A percentile compares a stretch with the other conserved stretches of the same genome.
phyloP scores from a whole-genome alignment of 2,888 invertebrate genomes.

The Sinhomidia bicolor region DNA sequence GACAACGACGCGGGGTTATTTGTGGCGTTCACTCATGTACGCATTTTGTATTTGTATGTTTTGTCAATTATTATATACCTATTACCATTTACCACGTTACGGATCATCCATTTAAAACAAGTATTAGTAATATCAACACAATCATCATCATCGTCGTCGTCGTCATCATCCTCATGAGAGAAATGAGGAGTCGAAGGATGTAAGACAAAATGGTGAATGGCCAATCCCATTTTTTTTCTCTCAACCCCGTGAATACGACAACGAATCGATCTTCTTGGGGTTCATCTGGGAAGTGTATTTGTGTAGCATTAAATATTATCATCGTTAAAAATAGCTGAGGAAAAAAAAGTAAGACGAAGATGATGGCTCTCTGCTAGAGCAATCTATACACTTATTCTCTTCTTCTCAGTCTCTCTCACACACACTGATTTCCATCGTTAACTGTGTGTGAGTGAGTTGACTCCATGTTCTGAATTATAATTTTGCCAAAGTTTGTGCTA shows the following conservation, averaged over 20 bases:
- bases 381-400: no score
- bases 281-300: conserved; percentile 13
- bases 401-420: no score
- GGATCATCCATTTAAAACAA: conserved; percentile 68
- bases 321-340: conserved; percentile 61
- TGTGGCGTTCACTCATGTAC: conserved; percentile 11
- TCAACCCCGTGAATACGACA: conserved; percentile 28
- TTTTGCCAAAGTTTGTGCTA: conserved; percentile 66
- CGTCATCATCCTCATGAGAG: conserved; percentile 39
- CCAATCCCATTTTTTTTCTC: conserved; percentile 67
- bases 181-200: conserved; percentile 53
- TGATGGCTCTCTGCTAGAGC: no score
- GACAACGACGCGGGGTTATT: no score
- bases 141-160: conserved; percentile 50
- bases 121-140: conserved; percentile 60
- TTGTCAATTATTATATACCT: conserved; percentile 62
- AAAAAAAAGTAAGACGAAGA: conserved; percentile 17
- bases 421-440: conserved; percentile 48
- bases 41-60: conserved; percentile 59
- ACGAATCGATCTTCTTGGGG: conserved; percentile 46
- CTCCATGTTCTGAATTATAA: conserved; percentile 75
- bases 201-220: conserved; percentile 46
- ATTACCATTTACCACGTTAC: conserved; percentile 62
- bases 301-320: conserved; percentile 54
- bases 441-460: conserved; percentile 51